Evolutionary conservation across 2,888 invertebrate genomes (phyloP).

Genomic region (Athrips mouffetella): DNA sequence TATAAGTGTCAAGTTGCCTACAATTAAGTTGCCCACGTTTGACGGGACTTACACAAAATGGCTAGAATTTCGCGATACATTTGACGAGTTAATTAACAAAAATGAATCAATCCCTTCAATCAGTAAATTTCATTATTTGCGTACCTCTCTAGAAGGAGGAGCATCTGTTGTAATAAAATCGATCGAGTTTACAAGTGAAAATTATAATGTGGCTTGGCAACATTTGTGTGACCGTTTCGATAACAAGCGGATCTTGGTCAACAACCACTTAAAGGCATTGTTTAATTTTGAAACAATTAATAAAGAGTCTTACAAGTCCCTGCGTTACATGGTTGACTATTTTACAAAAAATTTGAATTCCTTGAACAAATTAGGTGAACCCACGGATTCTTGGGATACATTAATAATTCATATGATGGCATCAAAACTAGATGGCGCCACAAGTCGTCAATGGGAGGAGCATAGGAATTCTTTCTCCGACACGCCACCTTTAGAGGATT

Average conservation of each 20-base stretch:
- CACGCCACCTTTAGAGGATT: slow-evolving; percentile 17
- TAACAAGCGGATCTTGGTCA: slow-evolving; percentile 15
- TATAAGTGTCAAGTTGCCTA: slow-evolving; percentile 16
- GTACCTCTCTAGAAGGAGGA: slow-evolving; percentile 20
- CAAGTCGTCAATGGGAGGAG: slow-evolving; percentile 27
- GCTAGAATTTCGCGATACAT: slow-evolving; percentile 26
- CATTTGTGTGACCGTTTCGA: slow-evolving; percentile 15
- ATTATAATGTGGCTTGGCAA: slow-evolving; percentile 18
- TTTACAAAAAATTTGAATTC: slow-evolving; percentile 31
- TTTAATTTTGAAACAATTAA: slow-evolving; percentile 14
- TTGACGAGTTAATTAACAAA: slow-evolving; percentile 23
- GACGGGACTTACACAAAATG: slow-evolving; percentile 23
- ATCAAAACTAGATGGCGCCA: slow-evolving; percentile 23
- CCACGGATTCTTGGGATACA: slow-evolving; percentile 25
- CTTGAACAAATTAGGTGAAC: slow-evolving; percentile 23
- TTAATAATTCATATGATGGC: slow-evolving; percentile 23
- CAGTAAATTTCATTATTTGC: slow-evolving; percentile 28
- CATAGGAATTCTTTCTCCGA: neutral
- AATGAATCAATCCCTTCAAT: slow-evolving; percentile 24
- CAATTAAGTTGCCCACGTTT: slow-evolving; percentile 24
- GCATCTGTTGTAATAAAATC: slow-evolving; percentile 14
- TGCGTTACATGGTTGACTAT: slow-evolving; percentile 18
- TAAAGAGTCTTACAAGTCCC: slow-evolving; percentile 7
- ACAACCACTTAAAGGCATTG: slow-evolving; percentile 18
- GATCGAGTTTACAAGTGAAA: slow-evolving; percentile 9